A percentile compares a stretch with the other conserved stretches of the same genome.
Conservation (phyloP, 2,113 vertebrate genomes). For the Malurus cyaneus region DNA sequence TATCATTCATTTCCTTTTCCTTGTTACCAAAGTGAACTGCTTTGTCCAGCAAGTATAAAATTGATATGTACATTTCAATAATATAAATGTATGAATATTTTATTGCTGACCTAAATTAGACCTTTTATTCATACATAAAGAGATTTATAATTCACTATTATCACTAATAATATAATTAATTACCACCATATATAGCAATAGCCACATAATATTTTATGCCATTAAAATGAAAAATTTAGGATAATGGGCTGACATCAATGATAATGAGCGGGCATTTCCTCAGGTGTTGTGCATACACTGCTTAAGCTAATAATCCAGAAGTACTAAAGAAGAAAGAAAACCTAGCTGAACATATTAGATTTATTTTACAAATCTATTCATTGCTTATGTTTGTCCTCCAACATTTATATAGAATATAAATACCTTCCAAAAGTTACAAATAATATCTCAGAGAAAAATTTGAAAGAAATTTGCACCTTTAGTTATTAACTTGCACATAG, state of each 20-base stretch:
- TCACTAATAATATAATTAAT: not conserved
- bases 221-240: not conserved
- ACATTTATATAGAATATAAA: not conserved
- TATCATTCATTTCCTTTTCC: not conserved
- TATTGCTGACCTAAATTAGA: not conserved
- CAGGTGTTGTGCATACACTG: not conserved
- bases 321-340: not conserved
- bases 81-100: conserved; percentile 27
- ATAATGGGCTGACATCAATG: not conserved
- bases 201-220: not conserved
- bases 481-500: not conserved
- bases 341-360: not conserved
- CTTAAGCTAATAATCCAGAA: not conserved
- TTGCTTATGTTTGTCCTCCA: not conserved
- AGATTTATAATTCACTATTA: not conserved
- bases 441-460: not conserved
- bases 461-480: not conserved
- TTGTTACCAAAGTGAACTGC: not conserved
- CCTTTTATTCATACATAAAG: not conserved
- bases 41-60: not conserved
- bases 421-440: not conserved
- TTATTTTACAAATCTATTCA: not conserved
- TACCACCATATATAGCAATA: not conserved
- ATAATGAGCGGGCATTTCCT: not conserved
- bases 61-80: not conserved